These are phyloP conservation scores for Papilio dardanus DNA, from an alignment of 1,140 invertebrate genomes.

Conservation along the genomic window DNA sequence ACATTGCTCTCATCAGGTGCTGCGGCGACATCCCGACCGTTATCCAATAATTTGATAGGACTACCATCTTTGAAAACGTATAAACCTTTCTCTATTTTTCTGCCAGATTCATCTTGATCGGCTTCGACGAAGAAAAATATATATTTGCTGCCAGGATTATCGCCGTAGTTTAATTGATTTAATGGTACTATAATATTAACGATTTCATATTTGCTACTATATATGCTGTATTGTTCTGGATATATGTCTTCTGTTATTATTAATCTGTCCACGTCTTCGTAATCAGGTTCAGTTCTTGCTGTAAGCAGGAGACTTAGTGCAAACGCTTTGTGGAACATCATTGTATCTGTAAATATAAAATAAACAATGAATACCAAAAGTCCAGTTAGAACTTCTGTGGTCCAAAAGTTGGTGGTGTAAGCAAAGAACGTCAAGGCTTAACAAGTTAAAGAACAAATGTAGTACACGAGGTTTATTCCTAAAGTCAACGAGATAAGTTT, in stretches of 20 bases:
- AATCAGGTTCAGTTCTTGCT: conserved; percentile 36
- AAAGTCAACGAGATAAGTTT: too few relatives aligned
- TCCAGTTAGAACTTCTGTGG: too few relatives aligned
- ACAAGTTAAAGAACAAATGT: too few relatives aligned
- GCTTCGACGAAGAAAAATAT: conserved; percentile 61
- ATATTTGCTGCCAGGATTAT: conserved; percentile 38
- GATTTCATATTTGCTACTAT: conserved; percentile 53
- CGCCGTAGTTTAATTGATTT: conserved; percentile 56
- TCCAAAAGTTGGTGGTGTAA: too few relatives aligned
- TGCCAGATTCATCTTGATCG: conserved; percentile 50
- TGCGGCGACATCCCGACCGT: conserved; percentile 57
- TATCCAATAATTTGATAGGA: conserved; percentile 58
- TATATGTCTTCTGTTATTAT: conserved; percentile 48
- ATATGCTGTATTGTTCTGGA: conserved; percentile 43
- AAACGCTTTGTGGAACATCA: conserved; percentile 13
- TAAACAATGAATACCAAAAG: too few relatives aligned
- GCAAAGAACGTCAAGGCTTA: too few relatives aligned
- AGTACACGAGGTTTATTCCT: too few relatives aligned
- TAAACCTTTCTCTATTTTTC: conserved; percentile 55
- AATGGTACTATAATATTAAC: conserved; percentile 53
- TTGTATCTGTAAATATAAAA: conserved; percentile 23
- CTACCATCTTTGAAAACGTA: conserved; percentile 48
- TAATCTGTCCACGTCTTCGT: conserved; percentile 28
- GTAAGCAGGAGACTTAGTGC: conserved; percentile 35
- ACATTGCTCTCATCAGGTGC: conserved; percentile 52